Conservation (phyloP, 1,140 invertebrate species). For the Pogonomyrmex barbatus region DNA sequence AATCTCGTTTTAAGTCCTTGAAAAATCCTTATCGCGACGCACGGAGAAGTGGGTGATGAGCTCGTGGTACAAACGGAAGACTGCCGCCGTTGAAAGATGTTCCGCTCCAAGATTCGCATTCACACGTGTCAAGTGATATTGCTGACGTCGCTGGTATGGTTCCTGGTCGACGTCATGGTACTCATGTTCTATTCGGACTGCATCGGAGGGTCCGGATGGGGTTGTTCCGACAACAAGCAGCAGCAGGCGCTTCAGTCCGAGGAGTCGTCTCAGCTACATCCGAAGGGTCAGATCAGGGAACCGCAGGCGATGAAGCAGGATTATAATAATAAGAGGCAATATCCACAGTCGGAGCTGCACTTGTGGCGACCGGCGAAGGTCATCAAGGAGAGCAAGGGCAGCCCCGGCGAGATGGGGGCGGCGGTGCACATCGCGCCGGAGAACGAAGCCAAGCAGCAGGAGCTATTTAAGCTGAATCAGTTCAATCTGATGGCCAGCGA, state of each 20-base stretch:
- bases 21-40: constrained; percentile 32
- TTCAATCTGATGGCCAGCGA: constrained; percentile 99
- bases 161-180: constrained; percentile 96
- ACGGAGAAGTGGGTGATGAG: constrained; percentile 79
- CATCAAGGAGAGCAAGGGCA: constrained; percentile 89
- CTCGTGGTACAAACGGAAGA: constrained; percentile 72
- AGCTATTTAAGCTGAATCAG: constrained; percentile 99
- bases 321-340: constrained; percentile 75
- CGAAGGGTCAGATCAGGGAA: constrained; percentile 55
- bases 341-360: constrained; percentile 87
- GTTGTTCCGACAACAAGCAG: constrained; percentile 85
- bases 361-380: constrained; percentile 91
- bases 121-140: constrained; percentile 98
- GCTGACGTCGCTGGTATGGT: constrained; percentile 97
- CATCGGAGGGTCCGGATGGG: constrained; percentile 90
- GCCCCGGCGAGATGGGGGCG: constrained; percentile 95
- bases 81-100: constrained; percentile 87
- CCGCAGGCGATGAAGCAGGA: constrained; percentile 13
- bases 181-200: constrained; percentile 98
- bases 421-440: constrained; percentile 94
- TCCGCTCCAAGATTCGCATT: constrained; percentile 94
- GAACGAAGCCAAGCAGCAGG: constrained; percentile 95
- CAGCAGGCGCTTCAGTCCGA: constrained; percentile 66
- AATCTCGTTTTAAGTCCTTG: neutral
- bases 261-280: constrained; percentile 58